phyloP scores from a whole-genome alignment of 2,888 invertebrate species.

The Notocelia uddmanniana region DNA sequence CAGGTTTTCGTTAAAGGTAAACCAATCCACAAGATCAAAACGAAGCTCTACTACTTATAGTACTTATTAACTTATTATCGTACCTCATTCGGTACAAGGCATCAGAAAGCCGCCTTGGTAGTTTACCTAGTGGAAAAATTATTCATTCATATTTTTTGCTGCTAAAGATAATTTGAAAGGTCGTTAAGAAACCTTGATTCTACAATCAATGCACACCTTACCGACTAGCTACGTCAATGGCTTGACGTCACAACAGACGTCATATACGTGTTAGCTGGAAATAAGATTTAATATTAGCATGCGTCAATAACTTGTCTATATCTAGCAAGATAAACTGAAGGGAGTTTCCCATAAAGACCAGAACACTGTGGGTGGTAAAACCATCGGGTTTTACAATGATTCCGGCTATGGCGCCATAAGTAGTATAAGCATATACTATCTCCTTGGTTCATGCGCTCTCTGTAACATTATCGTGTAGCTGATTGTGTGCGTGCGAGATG shows the following conservation, averaged over 20 bases:
- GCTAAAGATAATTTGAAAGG: not conserved
- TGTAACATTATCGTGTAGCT: no score
- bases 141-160: not conserved
- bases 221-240: not conserved
- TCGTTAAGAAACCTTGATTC: conserved; percentile 1
- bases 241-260: not conserved
- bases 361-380: not conserved
- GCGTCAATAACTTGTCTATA: not conserved
- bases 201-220: not conserved
- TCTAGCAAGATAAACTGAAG: not conserved
- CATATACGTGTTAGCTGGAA: not conserved
- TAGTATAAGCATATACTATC: no score
- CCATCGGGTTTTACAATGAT: not conserved
- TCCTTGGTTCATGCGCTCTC: no score
- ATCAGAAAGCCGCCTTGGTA: no score
- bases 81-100: no score
- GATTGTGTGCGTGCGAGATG: no score
- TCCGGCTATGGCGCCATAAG: not conserved
- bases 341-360: not conserved
- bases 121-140: no score
- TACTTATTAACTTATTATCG: no score
- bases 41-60: no score
- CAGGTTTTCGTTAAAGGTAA: no score
- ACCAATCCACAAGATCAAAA: no score
- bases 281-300: not conserved